Evolutionary conservation across 2,113 vertebrate genomes (phyloP).

Genomic region (Ophiodon elongatus): DNA sequence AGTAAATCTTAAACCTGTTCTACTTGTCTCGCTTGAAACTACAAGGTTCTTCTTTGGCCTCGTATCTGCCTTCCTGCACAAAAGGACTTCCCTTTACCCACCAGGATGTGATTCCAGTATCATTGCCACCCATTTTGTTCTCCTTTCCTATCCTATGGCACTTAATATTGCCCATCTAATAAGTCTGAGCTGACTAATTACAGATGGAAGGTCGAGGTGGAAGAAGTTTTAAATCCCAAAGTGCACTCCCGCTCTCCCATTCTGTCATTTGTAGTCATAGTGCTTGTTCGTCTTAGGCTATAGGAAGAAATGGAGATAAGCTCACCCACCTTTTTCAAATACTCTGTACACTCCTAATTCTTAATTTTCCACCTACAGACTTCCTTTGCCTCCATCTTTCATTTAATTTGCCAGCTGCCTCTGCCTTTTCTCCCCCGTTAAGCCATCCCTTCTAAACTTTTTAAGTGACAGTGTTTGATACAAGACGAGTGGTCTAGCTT

Average conservation of each 20-base stretch:
- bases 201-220: background rate
- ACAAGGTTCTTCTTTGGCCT: background rate
- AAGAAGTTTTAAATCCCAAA: background rate
- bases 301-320: background rate
- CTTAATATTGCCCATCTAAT: background rate
- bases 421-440: background rate
- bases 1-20: background rate
- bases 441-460: background rate
- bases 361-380: conserved; percentile 5
- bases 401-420: background rate
- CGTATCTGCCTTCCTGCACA: background rate
- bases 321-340: background rate
- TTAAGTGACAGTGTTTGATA: background rate
- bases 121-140: background rate
- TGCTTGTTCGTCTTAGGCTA: background rate
- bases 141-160: background rate
- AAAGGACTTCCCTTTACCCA: background rate
- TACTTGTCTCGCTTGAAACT: background rate
- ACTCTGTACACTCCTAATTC: background rate
- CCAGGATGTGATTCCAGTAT: background rate
- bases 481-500: background rate
- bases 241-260: background rate
- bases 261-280: background rate
- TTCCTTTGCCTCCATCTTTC: conserved; percentile 29
- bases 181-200: background rate